Evolutionary conservation across 2,113 vertebrate genomes (phyloP).

Genomic region (Hippocampus comes): DNA sequence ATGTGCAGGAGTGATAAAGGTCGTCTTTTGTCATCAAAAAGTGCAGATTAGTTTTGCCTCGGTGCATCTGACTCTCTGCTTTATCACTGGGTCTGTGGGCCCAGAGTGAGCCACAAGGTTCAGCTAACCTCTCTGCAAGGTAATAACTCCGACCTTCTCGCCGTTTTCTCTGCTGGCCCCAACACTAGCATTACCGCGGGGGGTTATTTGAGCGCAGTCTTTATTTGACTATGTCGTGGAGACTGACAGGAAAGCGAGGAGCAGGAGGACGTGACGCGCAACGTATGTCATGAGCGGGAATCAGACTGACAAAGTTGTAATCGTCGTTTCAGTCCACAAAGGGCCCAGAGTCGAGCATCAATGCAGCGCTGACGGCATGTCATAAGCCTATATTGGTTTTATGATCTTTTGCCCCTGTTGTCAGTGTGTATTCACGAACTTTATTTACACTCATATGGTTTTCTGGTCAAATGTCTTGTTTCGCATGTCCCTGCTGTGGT

Average conservation of each 20-base stretch:
- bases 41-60: slow-evolving; percentile 74
- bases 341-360: slow-evolving; percentile 31
- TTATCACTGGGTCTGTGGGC: slow-evolving; percentile 68
- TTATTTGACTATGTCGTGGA: slow-evolving; percentile 48
- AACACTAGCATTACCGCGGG: slow-evolving; percentile 52
- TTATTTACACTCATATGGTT: too few species aligned
- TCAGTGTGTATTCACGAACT: too few species aligned
- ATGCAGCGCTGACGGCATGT: slow-evolving; percentile 46
- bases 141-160: slow-evolving; percentile 59
- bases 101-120: slow-evolving; percentile 64
- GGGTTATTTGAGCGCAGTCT: slow-evolving; percentile 53
- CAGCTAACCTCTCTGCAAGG: slow-evolving; percentile 58
- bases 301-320: slow-evolving; percentile 59
- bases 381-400: slow-evolving; percentile 29
- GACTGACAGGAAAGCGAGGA: slow-evolving; percentile 43
- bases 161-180: slow-evolving; percentile 51
- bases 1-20: slow-evolving; percentile 68
- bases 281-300: slow-evolving; percentile 46
- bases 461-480: too few species aligned
- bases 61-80: slow-evolving; percentile 66
- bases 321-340: slow-evolving; percentile 36
- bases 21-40: slow-evolving; percentile 72
- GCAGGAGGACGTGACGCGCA: slow-evolving; percentile 42
- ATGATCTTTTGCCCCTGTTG: neutral
- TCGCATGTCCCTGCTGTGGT: too few species aligned